These are phyloP conservation scores for Rhincodon typus DNA, from an alignment of 2,797 vertebrate species.

Conservation along the genomic window DNA sequence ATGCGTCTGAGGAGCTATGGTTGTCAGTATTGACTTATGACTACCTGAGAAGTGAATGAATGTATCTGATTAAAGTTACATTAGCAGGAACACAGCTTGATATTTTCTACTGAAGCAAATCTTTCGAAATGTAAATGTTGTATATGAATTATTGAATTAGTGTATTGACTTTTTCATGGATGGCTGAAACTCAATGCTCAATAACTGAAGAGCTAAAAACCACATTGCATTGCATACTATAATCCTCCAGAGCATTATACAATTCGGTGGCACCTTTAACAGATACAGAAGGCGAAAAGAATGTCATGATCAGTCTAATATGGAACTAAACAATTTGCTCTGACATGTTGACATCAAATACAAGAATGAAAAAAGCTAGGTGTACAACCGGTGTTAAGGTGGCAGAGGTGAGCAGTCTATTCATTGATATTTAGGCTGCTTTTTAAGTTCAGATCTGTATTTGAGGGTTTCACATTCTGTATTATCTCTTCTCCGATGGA, in stretches of 20 bases:
- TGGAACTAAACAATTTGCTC: neutral
- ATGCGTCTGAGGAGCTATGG: neutral
- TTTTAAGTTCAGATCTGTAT: neutral
- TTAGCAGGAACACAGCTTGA: constrained; percentile 43
- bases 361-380: neutral
- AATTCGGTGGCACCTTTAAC: neutral
- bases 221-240: neutral
- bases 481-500: neutral
- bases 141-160: constrained; percentile 44
- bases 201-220: constrained; percentile 34
- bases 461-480: neutral
- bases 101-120: constrained; percentile 54
- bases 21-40: constrained; percentile 45
- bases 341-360: neutral
- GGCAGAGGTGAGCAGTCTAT: neutral
- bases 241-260: neutral
- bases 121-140: constrained; percentile 46
- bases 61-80: constrained; percentile 52
- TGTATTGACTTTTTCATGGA: constrained; percentile 50
- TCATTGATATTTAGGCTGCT: neutral
- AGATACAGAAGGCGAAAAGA: neutral
- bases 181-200: constrained; percentile 41
- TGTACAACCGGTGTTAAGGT: neutral
- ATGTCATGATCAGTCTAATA: neutral
- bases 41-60: constrained; percentile 51